Evolutionary conservation across 1,140 invertebrate species (phyloP).

Genomic region (Campoletis sonorensis): DNA sequence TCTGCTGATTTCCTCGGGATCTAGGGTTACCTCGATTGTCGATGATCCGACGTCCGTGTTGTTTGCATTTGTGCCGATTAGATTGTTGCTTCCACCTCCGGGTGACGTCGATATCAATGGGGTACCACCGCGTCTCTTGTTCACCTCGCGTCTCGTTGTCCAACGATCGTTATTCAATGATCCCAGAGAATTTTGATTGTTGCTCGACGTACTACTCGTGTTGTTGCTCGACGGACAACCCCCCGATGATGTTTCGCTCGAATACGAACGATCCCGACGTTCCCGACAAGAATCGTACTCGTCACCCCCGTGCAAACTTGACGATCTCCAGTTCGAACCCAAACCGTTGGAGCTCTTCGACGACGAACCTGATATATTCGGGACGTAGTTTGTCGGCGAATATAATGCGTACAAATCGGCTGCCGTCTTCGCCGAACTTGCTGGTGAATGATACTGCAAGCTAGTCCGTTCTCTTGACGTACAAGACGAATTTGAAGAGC

Average conservation of each 20-base stretch:
- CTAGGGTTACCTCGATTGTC: slow-evolving; percentile 43
- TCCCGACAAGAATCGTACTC: slow-evolving; percentile 58
- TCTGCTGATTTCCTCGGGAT: slow-evolving; percentile 49
- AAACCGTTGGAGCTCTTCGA: slow-evolving; percentile 57
- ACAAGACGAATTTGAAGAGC: slow-evolving; percentile 48
- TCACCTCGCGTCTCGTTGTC: slow-evolving; percentile 37
- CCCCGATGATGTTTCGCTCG: slow-evolving; percentile 45
- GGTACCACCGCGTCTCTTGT: slow-evolving; percentile 39
- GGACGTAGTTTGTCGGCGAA: slow-evolving; percentile 80
- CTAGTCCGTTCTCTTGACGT: slow-evolving; percentile 47
- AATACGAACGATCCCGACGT: slow-evolving; percentile 58
- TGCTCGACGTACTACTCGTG: not conserved
- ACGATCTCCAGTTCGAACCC: slow-evolving; percentile 48
- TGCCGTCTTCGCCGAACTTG: slow-evolving; percentile 72
- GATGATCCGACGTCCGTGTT: not conserved
- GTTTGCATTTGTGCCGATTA: not conserved
- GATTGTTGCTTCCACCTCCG: not conserved
- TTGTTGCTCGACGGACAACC: not conserved
- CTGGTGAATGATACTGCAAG: slow-evolving; percentile 47
- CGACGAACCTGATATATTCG: slow-evolving; percentile 77
- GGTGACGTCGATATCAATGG: not conserved
- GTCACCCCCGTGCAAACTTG: slow-evolving; percentile 57
- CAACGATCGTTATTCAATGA: slow-evolving; percentile 23
- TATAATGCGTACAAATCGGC: slow-evolving; percentile 81
- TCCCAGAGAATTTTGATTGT: not conserved